These are phyloP conservation scores for Gymnosoma rotundatum DNA, from an alignment of 2,888 invertebrate species.

Conservation along the genomic window DNA sequence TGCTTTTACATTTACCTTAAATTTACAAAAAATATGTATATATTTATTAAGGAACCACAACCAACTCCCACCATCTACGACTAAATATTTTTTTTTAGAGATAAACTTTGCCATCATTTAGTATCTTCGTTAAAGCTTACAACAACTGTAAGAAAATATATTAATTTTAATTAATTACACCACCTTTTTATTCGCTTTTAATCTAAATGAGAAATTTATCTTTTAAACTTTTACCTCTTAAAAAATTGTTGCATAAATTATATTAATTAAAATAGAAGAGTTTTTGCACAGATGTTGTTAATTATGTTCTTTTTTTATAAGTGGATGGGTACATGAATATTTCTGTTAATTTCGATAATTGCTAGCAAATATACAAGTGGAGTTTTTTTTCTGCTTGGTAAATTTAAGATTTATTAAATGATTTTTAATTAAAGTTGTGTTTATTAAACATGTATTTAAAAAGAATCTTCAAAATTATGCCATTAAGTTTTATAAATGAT, in stretches of 20 bases:
- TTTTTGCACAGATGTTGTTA: constrained; percentile 6
- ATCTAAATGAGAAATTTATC: constrained; percentile 40
- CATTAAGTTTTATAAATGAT: too few species aligned
- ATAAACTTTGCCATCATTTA: constrained; percentile 34
- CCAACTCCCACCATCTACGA: neutral
- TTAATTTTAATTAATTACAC: constrained; percentile 56
- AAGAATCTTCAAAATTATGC: too few species aligned
- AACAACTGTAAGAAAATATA: constrained; percentile 14
- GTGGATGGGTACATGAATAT: too few species aligned
- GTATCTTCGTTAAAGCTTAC: neutral
- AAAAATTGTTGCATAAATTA: constrained; percentile 32
- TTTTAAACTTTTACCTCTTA: constrained; percentile 29
- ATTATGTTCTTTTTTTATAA: neutral
- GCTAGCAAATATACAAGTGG: neutral
- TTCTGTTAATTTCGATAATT: constrained; percentile 18
- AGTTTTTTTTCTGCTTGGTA: neutral
- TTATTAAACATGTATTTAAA: too few species aligned
- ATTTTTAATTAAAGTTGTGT: too few species aligned
- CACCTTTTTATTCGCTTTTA: constrained; percentile 35
- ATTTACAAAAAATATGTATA: neutral
- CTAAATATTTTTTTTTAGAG: neutral
- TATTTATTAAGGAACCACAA: too few species aligned
- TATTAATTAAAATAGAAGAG: constrained; percentile 33
- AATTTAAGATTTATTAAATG: too few species aligned
- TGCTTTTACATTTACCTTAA: constrained; percentile 31